These are phyloP conservation scores for Chironomus riparius DNA, from an alignment of 2,888 invertebrate species.

Conservation along the genomic window DNA sequence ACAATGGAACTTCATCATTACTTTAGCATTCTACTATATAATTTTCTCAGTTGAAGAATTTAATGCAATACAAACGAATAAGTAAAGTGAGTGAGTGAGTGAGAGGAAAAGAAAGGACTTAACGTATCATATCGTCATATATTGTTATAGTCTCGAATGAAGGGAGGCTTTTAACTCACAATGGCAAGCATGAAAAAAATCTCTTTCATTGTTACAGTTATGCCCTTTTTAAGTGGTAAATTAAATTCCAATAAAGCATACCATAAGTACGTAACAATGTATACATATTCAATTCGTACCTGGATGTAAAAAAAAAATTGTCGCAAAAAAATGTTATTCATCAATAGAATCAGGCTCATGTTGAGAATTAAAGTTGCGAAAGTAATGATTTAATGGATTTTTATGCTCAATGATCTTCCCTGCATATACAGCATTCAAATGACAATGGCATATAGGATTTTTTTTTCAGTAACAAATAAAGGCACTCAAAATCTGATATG, in stretches of 20 bases:
- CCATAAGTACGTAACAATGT: constrained; percentile 3
- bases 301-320: neutral
- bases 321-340: neutral
- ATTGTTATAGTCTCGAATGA: neutral
- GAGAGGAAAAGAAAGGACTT: neutral
- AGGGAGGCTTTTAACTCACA: neutral
- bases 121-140: neutral
- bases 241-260: constrained; percentile 26
- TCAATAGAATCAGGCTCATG: neutral
- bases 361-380: constrained; percentile 18
- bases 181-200: neutral
- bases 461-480: constrained; percentile 12
- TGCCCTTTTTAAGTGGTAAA: constrained; percentile 27
- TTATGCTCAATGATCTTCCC: neutral
- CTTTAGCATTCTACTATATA: constrained; percentile 22
- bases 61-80: neutral
- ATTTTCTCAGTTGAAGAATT: constrained; percentile 17
- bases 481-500: constrained; percentile 26
- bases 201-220: constrained; percentile 7
- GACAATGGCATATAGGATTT: neutral
- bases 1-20: constrained; percentile 27
- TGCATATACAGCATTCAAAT: neutral
- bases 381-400: constrained; percentile 27
- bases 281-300: neutral
- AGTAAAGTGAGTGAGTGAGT: neutral